phyloP scores from a whole-genome alignment of 2,888 invertebrate genomes.

The Willowsia nigromaculata region DNA sequence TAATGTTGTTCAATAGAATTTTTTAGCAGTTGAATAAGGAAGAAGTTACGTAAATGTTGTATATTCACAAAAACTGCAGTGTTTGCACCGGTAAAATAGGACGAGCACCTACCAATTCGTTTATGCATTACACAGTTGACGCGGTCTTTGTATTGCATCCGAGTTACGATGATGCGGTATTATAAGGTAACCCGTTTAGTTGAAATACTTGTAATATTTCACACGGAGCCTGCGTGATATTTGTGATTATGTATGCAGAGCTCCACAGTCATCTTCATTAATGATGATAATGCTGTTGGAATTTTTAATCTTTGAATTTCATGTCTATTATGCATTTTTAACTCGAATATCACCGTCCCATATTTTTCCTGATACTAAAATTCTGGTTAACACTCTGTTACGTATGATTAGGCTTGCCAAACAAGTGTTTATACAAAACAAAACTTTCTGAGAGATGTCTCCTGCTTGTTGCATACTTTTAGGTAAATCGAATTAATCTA shows the following conservation, averaged over 20 bases:
- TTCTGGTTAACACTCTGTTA: constrained; percentile 48
- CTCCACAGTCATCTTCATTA: neutral
- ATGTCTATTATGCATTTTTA: constrained; percentile 43
- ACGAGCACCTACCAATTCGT: neutral
- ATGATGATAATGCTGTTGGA: neutral
- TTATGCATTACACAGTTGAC: no score
- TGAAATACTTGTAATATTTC: no score
- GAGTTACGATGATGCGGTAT: no score
- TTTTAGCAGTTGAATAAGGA: neutral
- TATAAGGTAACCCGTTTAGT: no score
- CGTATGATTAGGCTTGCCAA: constrained; percentile 4
- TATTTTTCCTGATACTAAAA: neutral
- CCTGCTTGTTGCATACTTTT: no score
- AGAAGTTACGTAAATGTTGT: neutral
- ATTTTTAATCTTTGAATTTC: no score
- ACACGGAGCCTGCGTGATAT: neutral
- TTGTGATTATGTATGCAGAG: neutral
- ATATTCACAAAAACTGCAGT: neutral
- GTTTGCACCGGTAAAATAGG: neutral
- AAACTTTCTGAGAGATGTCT: neutral
- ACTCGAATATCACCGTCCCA: neutral
- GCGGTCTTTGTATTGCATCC: no score
- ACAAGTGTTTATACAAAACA: no score
- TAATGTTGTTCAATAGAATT: no score
- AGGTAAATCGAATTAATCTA: no score